Percentiles rank a stretch among this genome's conserved stretches.
Evolutionary conservation across 2,113 vertebrate species (phyloP).

Genomic region (Xiphorhynchus elegans): DNA sequence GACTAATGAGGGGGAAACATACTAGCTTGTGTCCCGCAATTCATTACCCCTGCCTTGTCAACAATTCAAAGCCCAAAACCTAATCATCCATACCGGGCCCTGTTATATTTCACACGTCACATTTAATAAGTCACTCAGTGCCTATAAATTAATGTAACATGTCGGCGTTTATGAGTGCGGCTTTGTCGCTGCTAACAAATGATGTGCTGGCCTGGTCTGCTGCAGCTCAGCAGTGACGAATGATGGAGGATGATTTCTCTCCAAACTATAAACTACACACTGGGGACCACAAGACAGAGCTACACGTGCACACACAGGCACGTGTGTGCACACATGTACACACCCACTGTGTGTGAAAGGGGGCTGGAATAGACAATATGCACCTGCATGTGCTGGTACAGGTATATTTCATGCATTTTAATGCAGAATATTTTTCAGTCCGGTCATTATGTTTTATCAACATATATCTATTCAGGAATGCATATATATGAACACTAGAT

Average conservation of each 20-base stretch:
- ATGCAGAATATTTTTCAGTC: background rate
- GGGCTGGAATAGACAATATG: background rate
- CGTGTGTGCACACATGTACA: background rate
- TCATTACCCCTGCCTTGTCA: constrained; percentile 89
- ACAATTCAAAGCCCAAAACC: constrained; percentile 86
- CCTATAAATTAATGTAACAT: constrained; percentile 90
- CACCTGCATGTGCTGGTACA: background rate
- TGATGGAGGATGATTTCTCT: constrained; percentile 79
- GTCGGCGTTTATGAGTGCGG: constrained; percentile 82
- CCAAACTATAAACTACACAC: constrained; percentile 72
- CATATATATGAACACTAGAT: background rate
- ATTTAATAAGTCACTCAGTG: constrained; percentile 90
- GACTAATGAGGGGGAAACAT: constrained; percentile 86
- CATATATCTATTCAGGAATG: background rate
- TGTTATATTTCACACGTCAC: constrained; percentile 88
- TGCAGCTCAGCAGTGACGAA: constrained; percentile 77
- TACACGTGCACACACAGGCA: background rate
- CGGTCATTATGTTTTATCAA: background rate
- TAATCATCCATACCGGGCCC: constrained; percentile 85
- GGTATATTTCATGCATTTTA: background rate
- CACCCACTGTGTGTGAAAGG: background rate
- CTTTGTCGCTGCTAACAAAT: constrained; percentile 86
- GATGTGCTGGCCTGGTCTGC: constrained; percentile 80
- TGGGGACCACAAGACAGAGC: constrained; percentile 25
- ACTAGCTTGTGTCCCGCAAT: constrained; percentile 80